Conservation (phyloP, 92 coral and sea anemone species). For the Bergia puertoricense region DNA sequence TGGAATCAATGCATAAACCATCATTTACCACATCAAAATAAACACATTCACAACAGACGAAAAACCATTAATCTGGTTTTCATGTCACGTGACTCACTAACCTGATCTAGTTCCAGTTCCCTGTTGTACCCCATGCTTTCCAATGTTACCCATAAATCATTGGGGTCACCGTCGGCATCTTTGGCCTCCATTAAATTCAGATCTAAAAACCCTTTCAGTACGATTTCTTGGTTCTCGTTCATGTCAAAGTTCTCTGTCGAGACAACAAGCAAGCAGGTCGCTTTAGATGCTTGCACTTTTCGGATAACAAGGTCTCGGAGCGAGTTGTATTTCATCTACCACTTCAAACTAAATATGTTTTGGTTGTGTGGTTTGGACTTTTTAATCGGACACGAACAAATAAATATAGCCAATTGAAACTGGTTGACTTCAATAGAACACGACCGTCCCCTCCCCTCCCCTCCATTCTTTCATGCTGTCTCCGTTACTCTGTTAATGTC, state of each 20-base stretch:
- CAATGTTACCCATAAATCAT: conserved; percentile 96
- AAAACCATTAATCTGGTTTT: not conserved
- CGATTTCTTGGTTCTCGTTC: conserved; percentile 83
- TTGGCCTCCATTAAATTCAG: conserved; percentile 98
- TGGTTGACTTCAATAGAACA: no score
- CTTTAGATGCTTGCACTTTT: not conserved
- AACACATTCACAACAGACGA: not conserved
- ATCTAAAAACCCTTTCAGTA: conserved; percentile 89
- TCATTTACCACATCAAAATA: not conserved
- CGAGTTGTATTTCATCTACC: no score
- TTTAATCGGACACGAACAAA: no score
- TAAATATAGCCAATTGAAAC: no score
- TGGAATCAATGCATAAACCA: no score
- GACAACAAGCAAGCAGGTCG: not conserved
- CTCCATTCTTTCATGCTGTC: no score
- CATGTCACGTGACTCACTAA: conserved; percentile 23
- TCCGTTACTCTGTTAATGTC: no score
- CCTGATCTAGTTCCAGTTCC: conserved; percentile 92
- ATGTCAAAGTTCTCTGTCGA: conserved; percentile 88
- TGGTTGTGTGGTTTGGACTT: no score
- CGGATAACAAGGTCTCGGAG: not conserved
- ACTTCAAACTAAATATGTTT: no score
- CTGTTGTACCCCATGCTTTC: conserved; percentile 96
- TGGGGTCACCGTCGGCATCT: conserved; percentile 95
- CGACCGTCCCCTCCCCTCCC: no score